These are phyloP conservation scores for Tinea semifulvella DNA, from an alignment of 2,888 invertebrate species.

Conservation along the genomic window DNA sequence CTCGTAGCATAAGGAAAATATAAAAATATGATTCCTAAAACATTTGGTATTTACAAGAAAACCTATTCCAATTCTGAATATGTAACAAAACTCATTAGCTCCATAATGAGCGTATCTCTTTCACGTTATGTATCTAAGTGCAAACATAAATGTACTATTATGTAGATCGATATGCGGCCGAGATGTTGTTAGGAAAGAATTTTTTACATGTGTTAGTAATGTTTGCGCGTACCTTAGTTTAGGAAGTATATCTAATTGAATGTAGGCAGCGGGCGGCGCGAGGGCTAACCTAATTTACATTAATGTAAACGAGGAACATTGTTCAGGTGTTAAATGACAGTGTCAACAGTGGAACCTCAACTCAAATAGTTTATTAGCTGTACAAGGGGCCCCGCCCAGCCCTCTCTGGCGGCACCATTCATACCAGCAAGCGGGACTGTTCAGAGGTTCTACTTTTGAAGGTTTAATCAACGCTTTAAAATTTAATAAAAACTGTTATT, in stretches of 20 bases:
- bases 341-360: constrained; percentile 61
- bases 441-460: neutral
- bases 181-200: neutral
- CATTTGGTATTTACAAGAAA: too few species aligned
- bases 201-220: constrained; percentile 10
- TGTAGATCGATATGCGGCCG: neutral
- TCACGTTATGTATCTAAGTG: neutral
- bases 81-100: neutral
- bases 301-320: constrained; percentile 67
- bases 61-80: too few species aligned
- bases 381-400: constrained; percentile 41
- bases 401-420: constrained; percentile 43
- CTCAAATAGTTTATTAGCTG: constrained; percentile 65
- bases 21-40: too few species aligned
- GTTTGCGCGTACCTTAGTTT: constrained; percentile 40
- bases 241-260: constrained; percentile 58
- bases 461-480: constrained; percentile 1
- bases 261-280: constrained; percentile 45
- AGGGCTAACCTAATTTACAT: constrained; percentile 64
- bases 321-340: constrained; percentile 66
- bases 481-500: too few species aligned
- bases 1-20: too few species aligned
- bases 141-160: constrained; percentile 1
- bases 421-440: constrained; percentile 4
- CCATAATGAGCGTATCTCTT: neutral